Evolutionary conservation across 2,797 vertebrate species (phyloP).

Genomic region (Protosalanx chinensis): DNA sequence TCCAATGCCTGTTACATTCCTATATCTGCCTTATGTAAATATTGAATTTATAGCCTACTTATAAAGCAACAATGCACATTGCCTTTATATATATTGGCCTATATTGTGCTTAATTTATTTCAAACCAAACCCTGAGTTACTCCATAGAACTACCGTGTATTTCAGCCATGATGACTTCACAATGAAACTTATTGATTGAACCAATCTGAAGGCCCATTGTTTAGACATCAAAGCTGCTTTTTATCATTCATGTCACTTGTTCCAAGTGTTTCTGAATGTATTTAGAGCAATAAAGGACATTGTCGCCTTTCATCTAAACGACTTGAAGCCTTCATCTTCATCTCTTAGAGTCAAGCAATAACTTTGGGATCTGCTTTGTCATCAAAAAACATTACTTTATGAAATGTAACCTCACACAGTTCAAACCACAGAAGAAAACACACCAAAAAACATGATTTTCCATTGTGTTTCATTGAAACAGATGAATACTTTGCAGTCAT

Average conservation of each 20-base stretch:
- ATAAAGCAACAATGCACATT: slow-evolving; percentile 40
- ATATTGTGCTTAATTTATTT: slow-evolving; percentile 49
- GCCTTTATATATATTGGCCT: slow-evolving; percentile 19
- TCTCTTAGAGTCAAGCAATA: too few species aligned
- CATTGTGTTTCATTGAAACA: background rate
- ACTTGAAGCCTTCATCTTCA: background rate
- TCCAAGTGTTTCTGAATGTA: slow-evolving; percentile 7
- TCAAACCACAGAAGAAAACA: too few species aligned
- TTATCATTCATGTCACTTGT: background rate
- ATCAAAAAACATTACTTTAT: too few species aligned
- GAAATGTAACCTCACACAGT: too few species aligned
- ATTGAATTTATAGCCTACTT: slow-evolving; percentile 49
- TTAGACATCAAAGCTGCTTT: background rate
- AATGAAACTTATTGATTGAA: background rate
- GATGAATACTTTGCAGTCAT: background rate
- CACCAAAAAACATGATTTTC: background rate
- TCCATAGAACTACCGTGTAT: too few species aligned
- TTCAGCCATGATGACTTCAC: too few species aligned
- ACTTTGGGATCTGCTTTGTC: too few species aligned
- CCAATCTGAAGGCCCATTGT: background rate
- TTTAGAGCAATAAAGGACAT: slow-evolving; percentile 22
- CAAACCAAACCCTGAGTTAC: slow-evolving; percentile 2
- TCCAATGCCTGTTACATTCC: background rate
- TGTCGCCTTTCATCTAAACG: background rate
- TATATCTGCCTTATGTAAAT: slow-evolving; percentile 49